These are phyloP conservation scores for Halocaridina rubra DNA, from an alignment of 2,888 invertebrate genomes.

Conservation along the genomic window DNA sequence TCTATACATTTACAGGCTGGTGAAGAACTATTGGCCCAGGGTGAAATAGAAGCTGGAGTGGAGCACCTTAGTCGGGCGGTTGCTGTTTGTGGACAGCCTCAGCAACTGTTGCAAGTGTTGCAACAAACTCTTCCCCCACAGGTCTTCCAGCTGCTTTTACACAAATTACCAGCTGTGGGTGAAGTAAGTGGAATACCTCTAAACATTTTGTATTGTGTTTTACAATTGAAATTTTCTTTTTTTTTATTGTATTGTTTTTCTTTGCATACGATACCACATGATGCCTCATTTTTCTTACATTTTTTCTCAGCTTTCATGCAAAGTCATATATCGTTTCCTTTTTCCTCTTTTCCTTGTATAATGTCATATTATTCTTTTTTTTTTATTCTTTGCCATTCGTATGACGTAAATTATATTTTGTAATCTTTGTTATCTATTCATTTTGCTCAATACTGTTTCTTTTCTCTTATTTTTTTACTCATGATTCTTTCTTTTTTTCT, in stretches of 20 bases:
- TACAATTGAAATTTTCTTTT: not conserved
- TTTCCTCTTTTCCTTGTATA: not conserved
- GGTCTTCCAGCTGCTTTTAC: conserved; percentile 89
- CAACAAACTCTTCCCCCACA: conserved; percentile 96
- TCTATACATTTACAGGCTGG: conserved; percentile 74
- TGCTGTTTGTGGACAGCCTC: conserved; percentile 95
- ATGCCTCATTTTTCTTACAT: too few relatives aligned
- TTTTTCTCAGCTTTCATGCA: too few relatives aligned
- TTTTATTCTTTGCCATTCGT: too few relatives aligned
- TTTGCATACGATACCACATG: too few relatives aligned
- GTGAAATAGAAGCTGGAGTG: conserved; percentile 89
- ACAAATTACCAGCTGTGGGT: conserved; percentile 78
- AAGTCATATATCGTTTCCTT: not conserved
- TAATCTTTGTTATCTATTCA: too few relatives aligned
- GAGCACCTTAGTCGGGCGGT: conserved; percentile 97
- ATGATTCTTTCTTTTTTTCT: too few relatives aligned
- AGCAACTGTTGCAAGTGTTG: conserved; percentile 86
- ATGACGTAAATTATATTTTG: too few relatives aligned
- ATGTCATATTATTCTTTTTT: too few relatives aligned
- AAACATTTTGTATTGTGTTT: not conserved
- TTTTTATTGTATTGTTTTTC: not conserved
- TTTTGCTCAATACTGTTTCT: too few relatives aligned
- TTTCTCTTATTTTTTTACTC: too few relatives aligned
- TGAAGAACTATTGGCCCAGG: conserved; percentile 88
- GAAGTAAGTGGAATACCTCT: conserved; percentile 46